Conservation (phyloP, 1,140 invertebrate species). For the Aphis gossypii region DNA sequence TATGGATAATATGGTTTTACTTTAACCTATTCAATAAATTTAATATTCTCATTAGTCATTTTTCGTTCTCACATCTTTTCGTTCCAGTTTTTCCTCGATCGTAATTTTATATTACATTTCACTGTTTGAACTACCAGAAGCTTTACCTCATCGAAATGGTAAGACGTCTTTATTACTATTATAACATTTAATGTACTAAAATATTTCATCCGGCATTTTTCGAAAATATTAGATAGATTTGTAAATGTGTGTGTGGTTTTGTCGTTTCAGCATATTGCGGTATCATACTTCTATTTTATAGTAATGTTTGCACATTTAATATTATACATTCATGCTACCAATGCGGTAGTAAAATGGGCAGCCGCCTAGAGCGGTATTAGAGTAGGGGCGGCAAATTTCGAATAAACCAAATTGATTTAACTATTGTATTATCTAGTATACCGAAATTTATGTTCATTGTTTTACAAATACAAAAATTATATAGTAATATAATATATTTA, state of each 20-base stretch:
- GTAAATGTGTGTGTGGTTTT: background rate
- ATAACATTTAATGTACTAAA: background rate
- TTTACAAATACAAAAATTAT: no score
- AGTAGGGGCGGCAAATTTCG: no score
- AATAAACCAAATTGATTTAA: no score
- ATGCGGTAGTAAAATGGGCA: no score
- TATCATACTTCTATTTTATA: background rate
- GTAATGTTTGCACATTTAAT: no score
- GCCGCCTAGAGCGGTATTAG: no score
- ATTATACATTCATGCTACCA: no score
- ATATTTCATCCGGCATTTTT: background rate
- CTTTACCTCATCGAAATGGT: background rate
- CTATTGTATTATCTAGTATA: no score
- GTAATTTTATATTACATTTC: background rate
- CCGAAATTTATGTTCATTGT: no score
- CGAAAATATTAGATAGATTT: background rate
- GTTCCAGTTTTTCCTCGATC: background rate
- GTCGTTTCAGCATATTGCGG: background rate
- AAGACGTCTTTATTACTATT: background rate
- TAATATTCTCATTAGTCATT: background rate
- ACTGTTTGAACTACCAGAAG: background rate
- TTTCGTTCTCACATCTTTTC: background rate
- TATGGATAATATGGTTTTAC: background rate
- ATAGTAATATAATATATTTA: no score
- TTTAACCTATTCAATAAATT: background rate